Percentiles rank a stretch among this genome's conserved stretches.
Evolutionary conservation across 2,888 invertebrate genomes (phyloP).

Genomic region (Campaea margaritaria): DNA sequence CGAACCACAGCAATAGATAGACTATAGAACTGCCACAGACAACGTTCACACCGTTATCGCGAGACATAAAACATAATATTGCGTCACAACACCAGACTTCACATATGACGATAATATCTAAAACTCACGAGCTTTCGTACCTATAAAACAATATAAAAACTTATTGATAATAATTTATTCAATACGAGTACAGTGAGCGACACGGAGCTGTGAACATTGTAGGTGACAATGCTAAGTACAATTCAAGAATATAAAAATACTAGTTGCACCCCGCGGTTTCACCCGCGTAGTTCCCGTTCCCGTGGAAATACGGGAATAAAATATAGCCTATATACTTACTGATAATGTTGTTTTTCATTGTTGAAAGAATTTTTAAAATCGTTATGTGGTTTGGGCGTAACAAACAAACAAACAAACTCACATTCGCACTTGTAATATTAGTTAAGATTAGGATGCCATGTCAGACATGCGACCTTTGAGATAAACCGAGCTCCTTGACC

Average conservation of each 20-base stretch:
- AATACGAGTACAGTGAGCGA: slow-evolving; percentile 50
- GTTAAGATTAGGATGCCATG: too few relatives aligned
- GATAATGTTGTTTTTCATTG: too few relatives aligned
- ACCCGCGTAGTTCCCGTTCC: too few relatives aligned
- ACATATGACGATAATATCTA: slow-evolving; percentile 65
- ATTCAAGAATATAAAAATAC: not conserved
- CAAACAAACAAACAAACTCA: too few relatives aligned
- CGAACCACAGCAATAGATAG: slow-evolving; percentile 16
- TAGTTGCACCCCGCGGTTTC: too few relatives aligned
- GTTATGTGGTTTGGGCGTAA: too few relatives aligned
- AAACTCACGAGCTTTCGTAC: slow-evolving; percentile 73
- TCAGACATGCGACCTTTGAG: too few relatives aligned
- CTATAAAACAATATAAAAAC: slow-evolving; percentile 82
- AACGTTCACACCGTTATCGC: slow-evolving; percentile 39
- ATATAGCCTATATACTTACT: too few relatives aligned
- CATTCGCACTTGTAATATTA: too few relatives aligned
- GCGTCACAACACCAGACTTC: slow-evolving; percentile 59
- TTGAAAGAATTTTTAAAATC: too few relatives aligned
- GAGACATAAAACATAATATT: slow-evolving; percentile 54
- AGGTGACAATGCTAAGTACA: slow-evolving; percentile 12
- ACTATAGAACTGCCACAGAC: slow-evolving; percentile 18
- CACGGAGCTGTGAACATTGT: slow-evolving; percentile 33
- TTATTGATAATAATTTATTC: slow-evolving; percentile 81
- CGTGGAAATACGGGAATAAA: too few relatives aligned
- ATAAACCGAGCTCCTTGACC: too few relatives aligned